A percentile compares a stretch with the other conserved stretches of the same genome.
Evolutionary conservation across 2,888 invertebrate species (phyloP).

Genomic region (Megalurothrips usitatus): DNA sequence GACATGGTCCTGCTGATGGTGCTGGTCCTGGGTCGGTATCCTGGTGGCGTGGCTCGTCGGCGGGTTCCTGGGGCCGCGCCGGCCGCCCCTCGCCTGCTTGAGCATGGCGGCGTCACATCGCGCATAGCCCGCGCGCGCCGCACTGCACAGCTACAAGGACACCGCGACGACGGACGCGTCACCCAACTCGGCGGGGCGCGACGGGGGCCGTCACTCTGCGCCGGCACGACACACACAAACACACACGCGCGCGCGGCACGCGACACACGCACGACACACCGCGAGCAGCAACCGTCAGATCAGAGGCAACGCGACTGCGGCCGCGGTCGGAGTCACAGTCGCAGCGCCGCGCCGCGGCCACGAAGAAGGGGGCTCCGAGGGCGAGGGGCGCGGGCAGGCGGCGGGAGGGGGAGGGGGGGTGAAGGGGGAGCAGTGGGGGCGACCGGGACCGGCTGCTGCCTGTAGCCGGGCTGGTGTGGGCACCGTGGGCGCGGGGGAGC

Average conservation of each 20-base stretch:
- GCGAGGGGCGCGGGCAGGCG: not conserved
- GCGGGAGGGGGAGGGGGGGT: not conserved
- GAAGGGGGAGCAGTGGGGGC: not conserved
- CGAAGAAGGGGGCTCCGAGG: not conserved
- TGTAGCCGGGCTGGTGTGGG: not conserved
- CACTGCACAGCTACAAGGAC: not conserved
- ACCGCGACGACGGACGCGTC: not conserved
- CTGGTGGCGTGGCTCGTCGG: not conserved
- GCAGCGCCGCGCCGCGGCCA: not conserved
- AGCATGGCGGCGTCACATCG: slow-evolving; percentile 15
- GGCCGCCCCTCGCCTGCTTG: not conserved
- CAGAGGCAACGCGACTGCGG: not conserved
- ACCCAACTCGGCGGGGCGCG: not conserved
- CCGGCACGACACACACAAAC: not conserved
- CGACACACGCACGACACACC: not conserved
- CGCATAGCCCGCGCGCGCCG: not conserved
- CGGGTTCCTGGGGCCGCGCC: not conserved
- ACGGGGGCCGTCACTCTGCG: not conserved
- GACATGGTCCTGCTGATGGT: too few relatives aligned
- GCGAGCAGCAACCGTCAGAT: not conserved
- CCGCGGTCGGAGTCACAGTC: not conserved
- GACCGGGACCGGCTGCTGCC: not conserved
- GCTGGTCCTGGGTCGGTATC: not conserved
- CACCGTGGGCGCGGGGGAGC: not conserved
- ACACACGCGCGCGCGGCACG: not conserved